phyloP scores from a whole-genome alignment of 2,888 invertebrate genomes.

The Trimorus sp. region DNA sequence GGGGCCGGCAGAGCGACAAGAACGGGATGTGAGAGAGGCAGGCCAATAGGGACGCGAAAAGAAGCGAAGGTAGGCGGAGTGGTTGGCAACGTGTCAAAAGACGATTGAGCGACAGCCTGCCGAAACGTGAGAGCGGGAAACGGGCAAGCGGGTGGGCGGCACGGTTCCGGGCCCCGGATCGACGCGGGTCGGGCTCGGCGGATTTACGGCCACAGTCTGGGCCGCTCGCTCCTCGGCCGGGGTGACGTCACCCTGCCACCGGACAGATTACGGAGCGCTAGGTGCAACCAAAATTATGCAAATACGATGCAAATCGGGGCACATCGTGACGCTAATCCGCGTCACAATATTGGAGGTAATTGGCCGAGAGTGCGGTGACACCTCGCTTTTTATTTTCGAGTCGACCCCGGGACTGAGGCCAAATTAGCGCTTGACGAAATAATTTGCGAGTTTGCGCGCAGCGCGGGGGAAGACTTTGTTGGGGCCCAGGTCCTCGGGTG shows the following conservation, averaged over 20 bases:
- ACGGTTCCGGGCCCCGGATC: conserved; percentile 72
- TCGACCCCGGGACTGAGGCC: conserved; percentile 18
- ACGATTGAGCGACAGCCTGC: conserved; percentile 79
- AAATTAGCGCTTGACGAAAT: conserved; percentile 55
- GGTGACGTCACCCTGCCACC: conserved; percentile 70
- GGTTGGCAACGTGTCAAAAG: conserved; percentile 80
- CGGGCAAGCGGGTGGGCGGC: conserved; percentile 80
- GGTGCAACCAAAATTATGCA: conserved; percentile 80
- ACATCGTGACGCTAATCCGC: conserved; percentile 78
- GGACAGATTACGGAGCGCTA: conserved; percentile 72
- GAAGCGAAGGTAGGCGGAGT: conserved; percentile 76
- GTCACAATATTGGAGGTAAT: conserved; percentile 81
- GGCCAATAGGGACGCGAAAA: too few species aligned
- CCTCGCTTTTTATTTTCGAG: conserved; percentile 68
- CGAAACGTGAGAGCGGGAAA: conserved; percentile 49
- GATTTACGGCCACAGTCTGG: conserved; percentile 28
- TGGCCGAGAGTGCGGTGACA: conserved; percentile 74
- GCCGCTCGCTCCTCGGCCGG: conserved; percentile 41
- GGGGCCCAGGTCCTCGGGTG: neutral
- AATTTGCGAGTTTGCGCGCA: conserved; percentile 38
- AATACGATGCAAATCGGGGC: conserved; percentile 80
- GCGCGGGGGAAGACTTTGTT: conserved; percentile 8
- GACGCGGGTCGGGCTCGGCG: conserved; percentile 39
- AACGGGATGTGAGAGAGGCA: too few species aligned
- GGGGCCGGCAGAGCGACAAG: too few species aligned